Evolutionary conservation across 2,113 vertebrate genomes (phyloP), one percentile per base, ranked within the genome.

Genomic region (Nematolebias whitei): DNA sequence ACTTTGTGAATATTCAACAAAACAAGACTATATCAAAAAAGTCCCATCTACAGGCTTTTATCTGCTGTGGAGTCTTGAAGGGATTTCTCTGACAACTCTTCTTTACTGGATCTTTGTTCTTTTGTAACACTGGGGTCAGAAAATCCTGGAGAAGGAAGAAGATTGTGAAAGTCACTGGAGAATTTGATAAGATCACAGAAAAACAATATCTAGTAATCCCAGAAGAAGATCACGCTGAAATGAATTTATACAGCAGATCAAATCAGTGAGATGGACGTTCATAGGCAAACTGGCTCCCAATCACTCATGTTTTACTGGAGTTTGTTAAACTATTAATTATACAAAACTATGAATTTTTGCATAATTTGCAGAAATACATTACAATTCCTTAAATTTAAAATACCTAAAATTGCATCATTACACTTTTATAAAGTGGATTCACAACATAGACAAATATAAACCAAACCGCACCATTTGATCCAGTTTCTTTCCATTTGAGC

Each of bases 401-500:
- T 12, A 47, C 2, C n/a, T n/a, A 20, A 3, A 29, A 51, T 51
- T 35, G 5, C 1, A 8, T 8, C 5, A 35, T 10, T 22, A 18
- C 14, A 5, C 11, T 43, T 29, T 24, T 0, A 15, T 10, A 32
- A 26, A 35, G 4, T 14, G 19, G 14, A 41, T 57, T 41, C 24
- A 23, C 20, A 18, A 8, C 7, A 9, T 12, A 12, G 11, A 22
- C 4, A 23, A 16, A 12, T 20, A n/a, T 14, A 40, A 39, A 60
- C 16, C 5, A 12, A 49, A 45, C 41, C 74, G 6, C 80, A 96
- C 96, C 95, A 10, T 96, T 96, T 7, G 93, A 92, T 1, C 93
- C 93, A 68, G 91, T 86, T 40, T 96, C 95, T 86, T 96, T 98
- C 96, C 96, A 97, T 72, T 95, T 96, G 76, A 95, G 91, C 83